Conservation (phyloP, 1,140 invertebrate species). For the Ephestia elutella region DNA sequence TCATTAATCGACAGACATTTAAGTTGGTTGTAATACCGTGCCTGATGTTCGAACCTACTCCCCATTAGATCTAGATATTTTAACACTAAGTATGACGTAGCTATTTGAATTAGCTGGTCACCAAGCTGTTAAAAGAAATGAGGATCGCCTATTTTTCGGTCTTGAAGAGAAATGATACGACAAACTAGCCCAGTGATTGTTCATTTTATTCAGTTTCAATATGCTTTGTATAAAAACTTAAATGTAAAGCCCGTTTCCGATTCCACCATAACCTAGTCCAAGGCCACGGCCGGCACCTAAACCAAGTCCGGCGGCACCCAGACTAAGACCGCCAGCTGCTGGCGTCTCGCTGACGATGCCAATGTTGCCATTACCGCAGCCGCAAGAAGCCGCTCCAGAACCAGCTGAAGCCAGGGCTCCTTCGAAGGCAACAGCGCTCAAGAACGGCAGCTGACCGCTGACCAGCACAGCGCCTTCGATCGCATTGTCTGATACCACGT, state of each 20-base stretch:
- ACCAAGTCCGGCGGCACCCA: not conserved
- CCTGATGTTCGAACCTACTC: too few species aligned
- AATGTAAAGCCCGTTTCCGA: not conserved
- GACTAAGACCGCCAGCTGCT: constrained; percentile 6
- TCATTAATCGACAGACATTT: too few species aligned
- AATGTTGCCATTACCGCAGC: constrained; percentile 23
- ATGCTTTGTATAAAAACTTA: not conserved
- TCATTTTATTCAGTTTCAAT: not conserved
- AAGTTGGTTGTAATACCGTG: too few species aligned
- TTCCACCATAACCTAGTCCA: not conserved
- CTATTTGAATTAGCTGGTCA: too few species aligned
- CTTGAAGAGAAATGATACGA: too few species aligned
- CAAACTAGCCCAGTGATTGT: too few species aligned
- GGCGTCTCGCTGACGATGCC: constrained; percentile 21
- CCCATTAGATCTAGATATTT: too few species aligned
- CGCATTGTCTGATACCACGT: constrained; percentile 6
- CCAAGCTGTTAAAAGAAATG: too few species aligned
- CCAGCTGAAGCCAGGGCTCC: constrained; percentile 27
- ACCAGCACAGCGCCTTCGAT: constrained; percentile 34
- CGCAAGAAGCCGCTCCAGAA: constrained; percentile 18
- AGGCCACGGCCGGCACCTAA: not conserved
- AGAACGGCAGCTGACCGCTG: constrained; percentile 34
- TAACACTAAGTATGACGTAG: too few species aligned
- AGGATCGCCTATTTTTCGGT: too few species aligned
- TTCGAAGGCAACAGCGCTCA: constrained; percentile 36